Evolutionary conservation across 2,797 vertebrate genomes (phyloP).

Genomic region (Synaphobranchus kaupii): DNA sequence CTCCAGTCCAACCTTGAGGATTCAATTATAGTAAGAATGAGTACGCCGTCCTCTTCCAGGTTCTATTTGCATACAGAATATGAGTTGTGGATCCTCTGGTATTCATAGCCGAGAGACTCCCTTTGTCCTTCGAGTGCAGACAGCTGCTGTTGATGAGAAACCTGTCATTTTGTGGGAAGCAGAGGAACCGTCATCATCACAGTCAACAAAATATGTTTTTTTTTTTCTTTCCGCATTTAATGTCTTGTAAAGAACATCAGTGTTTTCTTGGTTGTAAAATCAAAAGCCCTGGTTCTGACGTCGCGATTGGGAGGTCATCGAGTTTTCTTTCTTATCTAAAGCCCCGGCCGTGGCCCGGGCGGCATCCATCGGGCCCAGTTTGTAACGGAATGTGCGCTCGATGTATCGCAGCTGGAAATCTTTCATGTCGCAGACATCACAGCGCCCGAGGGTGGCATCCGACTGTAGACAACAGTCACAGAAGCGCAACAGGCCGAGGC

Average conservation of each 20-base stretch:
- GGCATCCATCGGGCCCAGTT: neutral
- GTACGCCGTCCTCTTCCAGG: neutral
- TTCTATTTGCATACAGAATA: conserved; percentile 18
- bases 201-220: neutral
- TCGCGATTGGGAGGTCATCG: neutral
- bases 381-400: neutral
- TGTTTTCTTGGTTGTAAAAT: neutral
- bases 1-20: neutral
- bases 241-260: neutral
- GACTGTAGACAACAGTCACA: neutral
- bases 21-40: neutral
- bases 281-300: neutral
- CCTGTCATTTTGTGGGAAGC: neutral
- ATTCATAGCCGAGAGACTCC: neutral
- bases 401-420: conserved; percentile 1
- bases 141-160: neutral
- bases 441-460: neutral
- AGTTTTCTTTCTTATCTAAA: neutral
- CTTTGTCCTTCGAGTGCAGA: neutral
- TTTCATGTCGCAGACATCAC: conserved; percentile 1
- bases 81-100: neutral
- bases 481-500: neutral
- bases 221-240: neutral
- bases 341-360: neutral
- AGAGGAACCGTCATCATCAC: neutral